Conservation (phyloP, 92 coral and sea anemone species). For the Actinostola sp. region DNA sequence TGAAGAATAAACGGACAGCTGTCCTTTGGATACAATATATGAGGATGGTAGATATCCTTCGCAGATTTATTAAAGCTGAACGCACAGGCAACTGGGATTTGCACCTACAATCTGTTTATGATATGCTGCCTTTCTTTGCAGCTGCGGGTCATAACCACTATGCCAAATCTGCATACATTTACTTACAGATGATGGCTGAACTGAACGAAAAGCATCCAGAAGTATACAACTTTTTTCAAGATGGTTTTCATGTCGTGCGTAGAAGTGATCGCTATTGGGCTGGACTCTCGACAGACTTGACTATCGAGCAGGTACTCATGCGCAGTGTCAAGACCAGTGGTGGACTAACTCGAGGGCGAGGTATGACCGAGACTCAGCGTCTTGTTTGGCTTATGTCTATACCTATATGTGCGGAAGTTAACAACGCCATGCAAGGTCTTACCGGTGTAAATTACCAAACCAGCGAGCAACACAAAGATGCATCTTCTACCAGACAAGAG, state of each 20-base stretch:
- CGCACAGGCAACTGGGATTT: conserved; percentile 19
- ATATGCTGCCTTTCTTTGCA: conserved; percentile 29
- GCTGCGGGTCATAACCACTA: conserved; percentile 23
- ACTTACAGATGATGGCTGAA: conserved; percentile 20
- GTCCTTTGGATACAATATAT: conserved; percentile 40
- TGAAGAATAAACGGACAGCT: conserved; percentile 25
- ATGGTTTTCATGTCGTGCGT: conserved; percentile 23
- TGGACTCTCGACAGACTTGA: conserved; percentile 53
- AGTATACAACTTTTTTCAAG: conserved; percentile 6
- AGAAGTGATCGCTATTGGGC: conserved; percentile 56
- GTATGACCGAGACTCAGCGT: conserved; percentile 41
- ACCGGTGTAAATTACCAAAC: conserved; percentile 38
- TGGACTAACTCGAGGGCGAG: conserved; percentile 42
- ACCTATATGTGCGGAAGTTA: conserved; percentile 55
- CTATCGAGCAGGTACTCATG: conserved; percentile 55
- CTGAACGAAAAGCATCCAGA: conserved; percentile 11
- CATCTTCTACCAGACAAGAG: conserved; percentile 20
- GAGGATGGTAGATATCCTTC: conserved; percentile 16
- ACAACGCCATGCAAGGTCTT: conserved; percentile 49
- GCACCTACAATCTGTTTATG: conserved; percentile 12
- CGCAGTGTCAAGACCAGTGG: conserved; percentile 52
- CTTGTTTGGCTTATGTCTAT: conserved; percentile 36
- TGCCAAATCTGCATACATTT: conserved; percentile 3
- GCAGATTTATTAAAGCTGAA: conserved; percentile 22
- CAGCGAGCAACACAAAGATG: conserved; percentile 51